Evolutionary conservation across 2,888 invertebrate genomes (phyloP).

Genomic region (Poecilobothrus nobilitatus): DNA sequence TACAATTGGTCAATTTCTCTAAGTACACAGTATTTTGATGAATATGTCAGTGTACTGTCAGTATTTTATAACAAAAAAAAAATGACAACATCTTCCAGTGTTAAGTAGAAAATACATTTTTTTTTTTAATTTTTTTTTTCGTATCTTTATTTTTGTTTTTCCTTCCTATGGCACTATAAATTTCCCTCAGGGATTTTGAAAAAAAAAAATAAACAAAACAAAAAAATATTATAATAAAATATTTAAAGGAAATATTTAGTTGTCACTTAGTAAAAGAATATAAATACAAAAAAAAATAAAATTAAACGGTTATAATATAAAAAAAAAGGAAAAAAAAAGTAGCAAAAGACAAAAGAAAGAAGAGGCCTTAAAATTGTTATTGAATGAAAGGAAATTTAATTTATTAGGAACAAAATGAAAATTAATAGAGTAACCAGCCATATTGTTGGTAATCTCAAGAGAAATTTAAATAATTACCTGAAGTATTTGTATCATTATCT

Average conservation of each 20-base stretch:
- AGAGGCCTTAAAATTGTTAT: neutral
- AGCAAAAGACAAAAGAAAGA: neutral
- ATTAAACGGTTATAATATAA: neutral
- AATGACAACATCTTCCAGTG: neutral
- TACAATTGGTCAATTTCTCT: too few species aligned
- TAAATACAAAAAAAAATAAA: neutral
- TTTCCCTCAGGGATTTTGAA: neutral
- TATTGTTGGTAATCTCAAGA: too few species aligned
- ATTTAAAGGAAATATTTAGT: conserved; percentile 1
- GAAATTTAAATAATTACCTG: too few species aligned
- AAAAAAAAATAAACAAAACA: neutral
- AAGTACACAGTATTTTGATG: neutral
- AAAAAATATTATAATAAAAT: neutral
- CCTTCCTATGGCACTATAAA: neutral
- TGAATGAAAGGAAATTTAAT: too few species aligned
- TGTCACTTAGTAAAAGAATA: neutral
- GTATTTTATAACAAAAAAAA: neutral
- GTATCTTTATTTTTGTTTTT: neutral
- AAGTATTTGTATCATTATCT: too few species aligned
- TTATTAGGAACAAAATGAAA: too few species aligned
- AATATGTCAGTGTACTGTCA: neutral
- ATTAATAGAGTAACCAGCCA: too few species aligned
- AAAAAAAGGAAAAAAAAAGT: neutral
- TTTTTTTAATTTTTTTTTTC: too few species aligned
- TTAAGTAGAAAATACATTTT: neutral